Base-by-base conservation (phyloP, 2,888 invertebrate species). In the Lathronympha strigana region DNA sequence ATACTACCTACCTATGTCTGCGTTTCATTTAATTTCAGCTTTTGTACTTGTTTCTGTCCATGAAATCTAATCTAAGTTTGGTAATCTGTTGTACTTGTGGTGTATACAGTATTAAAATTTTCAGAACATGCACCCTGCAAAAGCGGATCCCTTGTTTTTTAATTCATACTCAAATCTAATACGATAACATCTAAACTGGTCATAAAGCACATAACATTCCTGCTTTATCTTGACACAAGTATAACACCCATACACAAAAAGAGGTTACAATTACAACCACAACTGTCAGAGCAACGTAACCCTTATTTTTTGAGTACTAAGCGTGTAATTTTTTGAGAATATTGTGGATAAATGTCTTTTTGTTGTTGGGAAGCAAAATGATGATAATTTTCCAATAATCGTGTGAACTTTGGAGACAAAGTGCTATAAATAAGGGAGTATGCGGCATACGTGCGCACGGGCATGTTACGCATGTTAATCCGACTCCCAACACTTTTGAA, bases 391-490 rank as follows among this genome's bases (percentile, higher is more conserved):
- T 47, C 61, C 64, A 57, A 73, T 62, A 71, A 74, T 66, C 75
- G 76, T 79, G 79, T 75, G 80, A 82, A 77, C 73, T 73, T 77
- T 69, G 61, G 70, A 67, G 21, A 71, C 71, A 74, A 72, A 75
- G 73, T 76, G 74, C 75, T 75, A 81, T 82, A 80, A 82, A 82
- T 79, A 81, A 79, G 73, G 71, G 69, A 73, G 72, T 75, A 74
- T 50, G 50, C 51, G 58, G 53, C 53, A 45, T 60, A 58, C 53
- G 58, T 36, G 23, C 43, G 58, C 17, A 19, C 8, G 21, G 45
- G 58, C 58, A 23, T 19, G 43, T 2, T 21, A 1, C 36, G 58
- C 51, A 53, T 60, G 21, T 17, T 28, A 64, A 57, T 19, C 2
- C n/a, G 19, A 6, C 1, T 25, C 15, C 9, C 5, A 25, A 25